A percentile compares a stretch with the other conserved stretches of the same genome.
Evolutionary conservation across 2,797 vertebrate genomes (phyloP).

Genomic region (Anolis apletophallus): DNA sequence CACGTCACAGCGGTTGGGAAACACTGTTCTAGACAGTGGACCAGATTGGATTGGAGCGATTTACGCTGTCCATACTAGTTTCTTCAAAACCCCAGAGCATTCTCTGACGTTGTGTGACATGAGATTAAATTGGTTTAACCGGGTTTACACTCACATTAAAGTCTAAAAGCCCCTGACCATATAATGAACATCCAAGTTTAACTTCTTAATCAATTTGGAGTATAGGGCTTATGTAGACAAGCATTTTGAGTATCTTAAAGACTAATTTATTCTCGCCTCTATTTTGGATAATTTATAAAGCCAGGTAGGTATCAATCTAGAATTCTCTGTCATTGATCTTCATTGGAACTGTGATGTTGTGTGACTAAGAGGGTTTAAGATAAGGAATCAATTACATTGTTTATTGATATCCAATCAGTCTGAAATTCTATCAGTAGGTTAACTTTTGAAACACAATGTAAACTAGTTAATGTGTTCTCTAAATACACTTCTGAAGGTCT

Average conservation of each 20-base stretch:
- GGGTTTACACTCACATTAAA: too few relatives aligned
- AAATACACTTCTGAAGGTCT: neutral
- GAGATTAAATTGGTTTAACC: too few relatives aligned
- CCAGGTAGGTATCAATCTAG: neutral
- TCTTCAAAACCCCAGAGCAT: too few relatives aligned
- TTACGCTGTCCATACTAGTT: too few relatives aligned
- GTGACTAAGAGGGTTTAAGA: neutral
- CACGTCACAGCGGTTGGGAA: too few relatives aligned
- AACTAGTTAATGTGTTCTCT: constrained; percentile 31
- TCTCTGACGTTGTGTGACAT: too few relatives aligned
- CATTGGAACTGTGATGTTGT: neutral
- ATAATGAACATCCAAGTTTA: too few relatives aligned
- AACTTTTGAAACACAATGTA: constrained; percentile 51
- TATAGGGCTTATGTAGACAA: too few relatives aligned
- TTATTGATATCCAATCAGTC: constrained; percentile 36
- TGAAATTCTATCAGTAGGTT: constrained; percentile 42
- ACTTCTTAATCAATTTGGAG: too few relatives aligned
- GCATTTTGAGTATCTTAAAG: neutral
- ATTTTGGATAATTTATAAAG: neutral
- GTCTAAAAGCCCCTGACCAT: too few relatives aligned
- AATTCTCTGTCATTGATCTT: neutral
- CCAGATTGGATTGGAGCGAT: too few relatives aligned
- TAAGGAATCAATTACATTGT: neutral
- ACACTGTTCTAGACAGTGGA: too few relatives aligned
- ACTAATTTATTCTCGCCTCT: neutral